Percentiles rank a stretch among this genome's conserved stretches.
These are phyloP conservation scores for Coendou prehensilis DNA, from an alignment of 2,797 vertebrate genomes.

Conservation along the genomic window DNA sequence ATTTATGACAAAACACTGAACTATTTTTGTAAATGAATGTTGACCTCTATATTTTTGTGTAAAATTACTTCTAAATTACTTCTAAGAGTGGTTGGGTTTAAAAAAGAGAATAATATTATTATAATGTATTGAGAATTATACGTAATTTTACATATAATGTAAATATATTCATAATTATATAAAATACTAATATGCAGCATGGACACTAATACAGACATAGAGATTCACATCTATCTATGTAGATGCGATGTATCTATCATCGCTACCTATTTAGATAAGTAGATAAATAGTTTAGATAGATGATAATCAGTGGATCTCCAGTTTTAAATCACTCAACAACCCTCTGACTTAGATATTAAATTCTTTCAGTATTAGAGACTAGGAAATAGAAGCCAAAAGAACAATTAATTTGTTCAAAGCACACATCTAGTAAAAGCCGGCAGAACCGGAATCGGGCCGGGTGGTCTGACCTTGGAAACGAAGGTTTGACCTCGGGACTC, in stretches of 20 bases:
- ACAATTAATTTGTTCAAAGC: background rate
- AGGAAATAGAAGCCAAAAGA: background rate
- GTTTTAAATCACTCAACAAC: background rate
- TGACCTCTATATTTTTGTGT: background rate
- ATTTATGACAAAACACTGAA: conserved; percentile 7
- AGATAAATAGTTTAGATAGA: background rate
- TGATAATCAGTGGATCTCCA: background rate
- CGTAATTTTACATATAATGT: background rate
- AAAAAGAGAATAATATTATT: background rate
- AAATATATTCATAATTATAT: background rate
- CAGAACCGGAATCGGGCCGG: background rate
- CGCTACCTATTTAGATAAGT: background rate
- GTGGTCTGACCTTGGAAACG: background rate
- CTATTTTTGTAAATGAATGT: conserved; percentile 73
- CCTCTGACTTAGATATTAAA: background rate
- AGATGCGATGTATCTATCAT: background rate
- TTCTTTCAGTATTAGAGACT: conserved; percentile 7
- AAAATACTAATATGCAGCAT: background rate
- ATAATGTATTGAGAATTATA: background rate
- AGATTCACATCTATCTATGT: background rate
- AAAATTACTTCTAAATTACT: background rate
- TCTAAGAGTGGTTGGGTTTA: background rate
- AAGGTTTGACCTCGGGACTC: background rate
- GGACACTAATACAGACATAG: background rate
- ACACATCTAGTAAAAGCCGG: background rate